These are phyloP conservation scores for Heliconius hermathena DNA, from an alignment of 1,140 invertebrate species.

Conservation along the genomic window DNA sequence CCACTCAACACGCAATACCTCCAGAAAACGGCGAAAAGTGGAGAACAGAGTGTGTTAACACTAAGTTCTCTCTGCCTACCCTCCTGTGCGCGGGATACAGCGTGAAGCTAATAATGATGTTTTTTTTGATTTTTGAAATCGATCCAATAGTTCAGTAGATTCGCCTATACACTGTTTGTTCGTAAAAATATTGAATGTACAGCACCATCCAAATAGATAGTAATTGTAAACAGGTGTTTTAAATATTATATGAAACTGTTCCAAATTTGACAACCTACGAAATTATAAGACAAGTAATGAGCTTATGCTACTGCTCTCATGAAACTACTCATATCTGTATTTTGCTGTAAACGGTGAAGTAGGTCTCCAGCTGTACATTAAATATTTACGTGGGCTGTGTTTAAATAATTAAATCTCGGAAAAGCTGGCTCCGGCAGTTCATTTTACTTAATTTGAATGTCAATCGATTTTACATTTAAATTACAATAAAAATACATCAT, in stretches of 20 bases:
- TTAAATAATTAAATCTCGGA: not conserved
- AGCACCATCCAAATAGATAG: not conserved
- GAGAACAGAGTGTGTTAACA: too few species aligned
- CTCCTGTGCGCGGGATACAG: too few species aligned
- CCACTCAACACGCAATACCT: too few species aligned
- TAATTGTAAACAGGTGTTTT: not conserved
- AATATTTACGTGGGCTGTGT: not conserved
- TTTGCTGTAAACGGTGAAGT: not conserved
- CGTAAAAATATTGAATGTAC: too few species aligned
- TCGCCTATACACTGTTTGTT: too few species aligned
- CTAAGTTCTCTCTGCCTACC: too few species aligned
- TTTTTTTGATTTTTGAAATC: not conserved
- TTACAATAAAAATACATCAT: too few species aligned
- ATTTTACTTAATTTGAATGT: not conserved
- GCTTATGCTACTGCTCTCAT: not conserved
- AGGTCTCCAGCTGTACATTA: not conserved
- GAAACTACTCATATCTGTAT: not conserved
- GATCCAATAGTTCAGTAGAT: too few species aligned
- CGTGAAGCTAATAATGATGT: too few species aligned
- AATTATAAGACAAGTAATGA: not conserved
- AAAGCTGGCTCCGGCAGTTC: not conserved
- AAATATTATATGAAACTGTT: conserved; percentile 1
- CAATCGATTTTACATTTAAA: not conserved
- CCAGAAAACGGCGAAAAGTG: too few species aligned
- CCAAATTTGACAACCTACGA: not conserved